phyloP scores from a whole-genome alignment of 2,888 invertebrate species.

The Chymomyza procnemis region DNA sequence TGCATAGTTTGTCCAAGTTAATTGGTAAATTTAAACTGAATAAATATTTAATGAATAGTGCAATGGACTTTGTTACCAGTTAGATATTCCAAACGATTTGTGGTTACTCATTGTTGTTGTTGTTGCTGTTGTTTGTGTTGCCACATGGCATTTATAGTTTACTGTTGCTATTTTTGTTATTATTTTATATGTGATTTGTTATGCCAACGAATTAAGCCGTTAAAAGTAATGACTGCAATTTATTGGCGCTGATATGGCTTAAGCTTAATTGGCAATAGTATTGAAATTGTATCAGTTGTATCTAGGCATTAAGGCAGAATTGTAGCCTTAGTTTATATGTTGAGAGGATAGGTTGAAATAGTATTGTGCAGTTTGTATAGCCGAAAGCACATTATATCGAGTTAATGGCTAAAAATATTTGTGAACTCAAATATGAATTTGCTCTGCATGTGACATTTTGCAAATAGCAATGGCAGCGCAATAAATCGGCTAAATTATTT shows the following conservation, averaged over 20 bases:
- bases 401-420: too few species aligned
- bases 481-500: too few species aligned
- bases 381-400: neutral
- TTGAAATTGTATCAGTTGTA: neutral
- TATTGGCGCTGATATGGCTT: constrained; percentile 32
- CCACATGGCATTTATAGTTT: neutral
- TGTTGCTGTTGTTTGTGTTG: neutral
- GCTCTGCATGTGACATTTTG: too few species aligned
- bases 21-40: constrained; percentile 68
- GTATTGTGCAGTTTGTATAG: neutral
- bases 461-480: too few species aligned
- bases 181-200: constrained; percentile 25
- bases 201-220: constrained; percentile 46
- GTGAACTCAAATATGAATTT: too few species aligned
- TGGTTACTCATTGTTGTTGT: constrained; percentile 4
- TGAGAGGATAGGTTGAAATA: neutral
- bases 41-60: constrained; percentile 63
- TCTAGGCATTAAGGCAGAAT: neutral
- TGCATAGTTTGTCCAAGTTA: constrained; percentile 39
- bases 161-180: constrained; percentile 20
- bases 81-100: constrained; percentile 20
- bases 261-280: constrained; percentile 50
- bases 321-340: neutral
- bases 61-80: constrained; percentile 50
- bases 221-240: constrained; percentile 56